phyloP scores from a whole-genome alignment of 1,140 invertebrate genomes.

The Anastrepha ludens region DNA sequence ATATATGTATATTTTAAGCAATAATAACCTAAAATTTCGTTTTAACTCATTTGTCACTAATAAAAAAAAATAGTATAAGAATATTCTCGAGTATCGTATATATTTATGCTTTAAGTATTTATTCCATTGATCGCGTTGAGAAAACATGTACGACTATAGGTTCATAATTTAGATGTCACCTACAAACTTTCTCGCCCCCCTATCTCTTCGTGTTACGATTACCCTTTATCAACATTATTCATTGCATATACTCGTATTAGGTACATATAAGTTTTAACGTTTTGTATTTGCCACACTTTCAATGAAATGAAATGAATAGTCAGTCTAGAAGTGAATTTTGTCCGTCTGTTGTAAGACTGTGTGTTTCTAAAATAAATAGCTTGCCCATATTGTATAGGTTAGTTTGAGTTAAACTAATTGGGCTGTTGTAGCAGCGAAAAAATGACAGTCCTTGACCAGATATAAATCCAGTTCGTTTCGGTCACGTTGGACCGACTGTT shows the following conservation, averaged over 20 bases:
- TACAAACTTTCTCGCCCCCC: background rate
- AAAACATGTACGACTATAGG: background rate
- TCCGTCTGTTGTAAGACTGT: no score
- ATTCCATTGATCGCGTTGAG: no score
- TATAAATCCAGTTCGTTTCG: no score
- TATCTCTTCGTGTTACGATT: background rate
- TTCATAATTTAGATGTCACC: background rate
- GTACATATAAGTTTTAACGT: background rate
- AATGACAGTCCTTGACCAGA: no score
- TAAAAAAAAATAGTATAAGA: background rate
- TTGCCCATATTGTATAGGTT: no score
- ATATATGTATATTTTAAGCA: background rate
- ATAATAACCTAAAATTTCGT: background rate
- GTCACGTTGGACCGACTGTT: no score
- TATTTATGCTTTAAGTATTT: background rate
- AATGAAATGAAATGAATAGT: background rate
- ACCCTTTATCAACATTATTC: background rate
- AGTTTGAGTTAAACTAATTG: no score
- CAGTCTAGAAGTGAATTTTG: no score
- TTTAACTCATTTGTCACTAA: background rate
- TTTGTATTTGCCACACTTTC: background rate
- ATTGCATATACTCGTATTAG: background rate
- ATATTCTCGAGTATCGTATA: background rate
- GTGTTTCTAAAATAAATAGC: no score
- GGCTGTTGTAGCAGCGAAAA: no score